phyloP scores from a whole-genome alignment of 2,113 vertebrate genomes.

The Ceuthmochares aereus region DNA sequence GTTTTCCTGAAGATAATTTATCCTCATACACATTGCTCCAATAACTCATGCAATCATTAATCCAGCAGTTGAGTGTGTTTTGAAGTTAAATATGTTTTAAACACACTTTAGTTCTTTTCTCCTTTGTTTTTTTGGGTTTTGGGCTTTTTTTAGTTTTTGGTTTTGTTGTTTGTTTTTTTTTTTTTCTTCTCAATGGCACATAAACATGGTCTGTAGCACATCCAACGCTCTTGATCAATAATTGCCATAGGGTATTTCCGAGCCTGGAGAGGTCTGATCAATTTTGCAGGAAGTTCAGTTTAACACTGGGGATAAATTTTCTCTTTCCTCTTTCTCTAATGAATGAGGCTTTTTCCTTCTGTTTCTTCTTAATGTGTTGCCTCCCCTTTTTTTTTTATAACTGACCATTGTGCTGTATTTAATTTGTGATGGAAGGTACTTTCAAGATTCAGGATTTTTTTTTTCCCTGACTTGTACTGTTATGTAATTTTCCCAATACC shows the following conservation, averaged over 20 bases:
- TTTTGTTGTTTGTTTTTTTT: neutral
- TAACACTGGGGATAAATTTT: conserved; percentile 70
- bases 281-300: conserved; percentile 67
- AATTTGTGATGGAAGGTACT: conserved; percentile 51
- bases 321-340: conserved; percentile 62
- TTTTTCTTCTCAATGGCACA: neutral
- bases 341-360: neutral
- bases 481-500: conserved; percentile 9
- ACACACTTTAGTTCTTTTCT: neutral
- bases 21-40: conserved; percentile 27
- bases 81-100: conserved; percentile 35
- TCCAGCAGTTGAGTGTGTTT: neutral
- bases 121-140: neutral
- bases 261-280: conserved; percentile 68
- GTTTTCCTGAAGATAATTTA: conserved; percentile 67
- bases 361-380: neutral
- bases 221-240: conserved; percentile 62
- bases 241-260: conserved; percentile 58
- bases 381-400: neutral
- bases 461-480: neutral
- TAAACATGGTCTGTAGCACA: conserved; percentile 1
- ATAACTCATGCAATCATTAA: neutral
- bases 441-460: conserved; percentile 45
- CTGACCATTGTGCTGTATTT: conserved; percentile 24
- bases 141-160: too few relatives aligned